Evolutionary conservation across 2,797 vertebrate species (phyloP).

Genomic region (Psittacula echo): DNA sequence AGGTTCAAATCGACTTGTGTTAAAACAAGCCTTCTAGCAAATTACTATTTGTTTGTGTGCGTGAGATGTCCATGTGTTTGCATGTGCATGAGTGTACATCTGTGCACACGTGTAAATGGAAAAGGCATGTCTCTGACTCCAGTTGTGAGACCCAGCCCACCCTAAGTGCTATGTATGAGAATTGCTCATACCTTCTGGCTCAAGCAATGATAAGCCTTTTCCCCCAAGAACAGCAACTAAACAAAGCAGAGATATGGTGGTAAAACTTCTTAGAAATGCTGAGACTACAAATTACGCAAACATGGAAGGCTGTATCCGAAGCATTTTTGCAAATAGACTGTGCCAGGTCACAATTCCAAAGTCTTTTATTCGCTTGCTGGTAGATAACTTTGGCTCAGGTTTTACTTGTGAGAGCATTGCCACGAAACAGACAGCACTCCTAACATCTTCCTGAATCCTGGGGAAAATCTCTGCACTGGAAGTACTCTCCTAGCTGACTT

Average conservation of each 20-base stretch:
- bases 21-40: neutral
- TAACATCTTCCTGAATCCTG: neutral
- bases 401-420: neutral
- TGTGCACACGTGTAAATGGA: neutral
- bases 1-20: neutral
- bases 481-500: neutral
- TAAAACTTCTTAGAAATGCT: neutral
- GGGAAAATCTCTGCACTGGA: neutral
- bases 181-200: neutral
- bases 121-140: neutral
- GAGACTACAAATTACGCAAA: neutral
- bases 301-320: neutral
- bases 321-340: neutral
- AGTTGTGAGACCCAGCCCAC: neutral
- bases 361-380: neutral
- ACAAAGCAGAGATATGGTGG: neutral
- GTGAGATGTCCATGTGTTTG: neutral
- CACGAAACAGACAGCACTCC: accelerated
- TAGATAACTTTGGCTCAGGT: neutral
- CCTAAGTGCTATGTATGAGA: neutral
- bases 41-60: neutral
- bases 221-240: neutral
- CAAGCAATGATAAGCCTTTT: neutral
- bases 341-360: neutral
- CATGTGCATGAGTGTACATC: neutral